Conservation (phyloP, 1,140 invertebrate genomes). For the Cecropterus lyciades region DNA sequence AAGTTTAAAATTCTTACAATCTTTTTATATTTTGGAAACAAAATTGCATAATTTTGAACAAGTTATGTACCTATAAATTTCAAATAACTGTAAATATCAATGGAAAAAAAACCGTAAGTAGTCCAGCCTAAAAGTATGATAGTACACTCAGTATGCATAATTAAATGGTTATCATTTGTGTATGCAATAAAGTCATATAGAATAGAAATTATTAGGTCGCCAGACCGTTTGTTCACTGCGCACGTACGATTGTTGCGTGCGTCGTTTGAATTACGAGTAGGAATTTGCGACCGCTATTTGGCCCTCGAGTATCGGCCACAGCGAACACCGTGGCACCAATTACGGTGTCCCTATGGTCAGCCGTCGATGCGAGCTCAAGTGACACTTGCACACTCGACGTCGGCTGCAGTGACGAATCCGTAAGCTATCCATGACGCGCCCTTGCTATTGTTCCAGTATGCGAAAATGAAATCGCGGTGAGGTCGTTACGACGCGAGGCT, state of each 20-base stretch:
- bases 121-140: background rate
- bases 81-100: conserved; percentile 1
- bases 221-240: conserved; percentile 66
- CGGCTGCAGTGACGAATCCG: conserved; percentile 64
- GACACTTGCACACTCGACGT: conserved; percentile 57
- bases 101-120: conserved; percentile 2
- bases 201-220: conserved; percentile 73
- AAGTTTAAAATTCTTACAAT: conserved; percentile 57
- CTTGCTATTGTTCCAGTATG: conserved; percentile 73
- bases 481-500: conserved; percentile 53
- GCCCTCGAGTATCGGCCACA: conserved; percentile 56
- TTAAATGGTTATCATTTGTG: conserved; percentile 43
- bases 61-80: no score
- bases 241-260: conserved; percentile 67
- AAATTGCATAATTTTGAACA: no score
- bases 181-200: conserved; percentile 61
- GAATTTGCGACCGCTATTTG: conserved; percentile 82
- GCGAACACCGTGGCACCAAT: conserved; percentile 71
- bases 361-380: conserved; percentile 46
- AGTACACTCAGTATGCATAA: conserved; percentile 20
- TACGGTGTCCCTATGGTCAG: conserved; percentile 64
- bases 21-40: no score
- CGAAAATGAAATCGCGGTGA: conserved; percentile 65
- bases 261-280: conserved; percentile 81
- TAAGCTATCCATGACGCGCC: conserved; percentile 60